Conservation (phyloP, 2,797 vertebrate genomes). For the Myiotriccus ornatus region DNA sequence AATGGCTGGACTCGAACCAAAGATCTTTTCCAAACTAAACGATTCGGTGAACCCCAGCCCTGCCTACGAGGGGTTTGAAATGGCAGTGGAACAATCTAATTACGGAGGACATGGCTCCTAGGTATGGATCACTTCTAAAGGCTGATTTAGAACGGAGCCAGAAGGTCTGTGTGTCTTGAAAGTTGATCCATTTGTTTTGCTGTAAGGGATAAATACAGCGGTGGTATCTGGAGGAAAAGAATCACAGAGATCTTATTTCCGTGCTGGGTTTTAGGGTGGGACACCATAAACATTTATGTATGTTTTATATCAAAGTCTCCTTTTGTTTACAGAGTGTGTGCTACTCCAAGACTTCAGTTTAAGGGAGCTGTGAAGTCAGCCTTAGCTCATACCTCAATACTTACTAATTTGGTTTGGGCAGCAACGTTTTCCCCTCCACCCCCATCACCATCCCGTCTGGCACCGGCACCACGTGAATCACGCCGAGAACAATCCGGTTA, state of each 20-base stretch:
- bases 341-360: background rate
- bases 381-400: conserved; percentile 14
- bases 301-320: conserved; percentile 51
- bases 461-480: background rate
- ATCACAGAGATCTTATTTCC: conserved; percentile 3
- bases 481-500: background rate
- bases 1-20: background rate
- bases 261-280: background rate
- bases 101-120: background rate
- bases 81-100: background rate
- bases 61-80: background rate
- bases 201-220: conserved; percentile 39
- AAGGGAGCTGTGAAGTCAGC: background rate
- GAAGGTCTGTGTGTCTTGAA: conserved; percentile 17
- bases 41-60: background rate
- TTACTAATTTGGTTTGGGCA: conserved; percentile 28
- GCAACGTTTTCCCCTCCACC: background rate
- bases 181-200: conserved; percentile 41
- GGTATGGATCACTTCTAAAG: background rate
- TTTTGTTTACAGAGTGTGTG: conserved; percentile 13
- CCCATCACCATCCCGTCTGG: background rate
- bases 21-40: background rate
- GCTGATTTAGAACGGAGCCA: conserved; percentile 22
- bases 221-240: conserved; percentile 3
- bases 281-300: conserved; percentile 30